A percentile compares a stretch with the other conserved stretches of the same genome.
phyloP scores from a whole-genome alignment of 2,797 vertebrate species.

The Sciaenops ocellatus region DNA sequence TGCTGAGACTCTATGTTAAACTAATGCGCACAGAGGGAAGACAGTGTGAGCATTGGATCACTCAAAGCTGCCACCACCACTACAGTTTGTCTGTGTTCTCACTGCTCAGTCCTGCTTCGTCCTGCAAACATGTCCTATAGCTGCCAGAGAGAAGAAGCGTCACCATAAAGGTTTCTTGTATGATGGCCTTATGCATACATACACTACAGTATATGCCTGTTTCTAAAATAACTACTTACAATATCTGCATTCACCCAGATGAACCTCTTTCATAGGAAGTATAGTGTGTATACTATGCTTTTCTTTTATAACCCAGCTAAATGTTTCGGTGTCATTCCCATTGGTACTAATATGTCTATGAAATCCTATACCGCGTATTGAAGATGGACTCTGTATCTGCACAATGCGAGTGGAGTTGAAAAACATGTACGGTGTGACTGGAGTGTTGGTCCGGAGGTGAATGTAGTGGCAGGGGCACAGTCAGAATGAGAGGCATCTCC shows the following conservation, averaged over 20 bases:
- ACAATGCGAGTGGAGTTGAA: slow-evolving; percentile 57
- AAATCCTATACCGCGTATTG: slow-evolving; percentile 51
- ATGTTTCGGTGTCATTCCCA: slow-evolving; percentile 64
- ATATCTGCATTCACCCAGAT: slow-evolving; percentile 36
- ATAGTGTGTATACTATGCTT: slow-evolving; percentile 55
- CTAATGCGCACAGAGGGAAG: slow-evolving; percentile 26
- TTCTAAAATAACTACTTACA: slow-evolving; percentile 30
- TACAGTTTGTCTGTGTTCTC: slow-evolving; percentile 36
- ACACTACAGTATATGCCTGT: slow-evolving; percentile 41
- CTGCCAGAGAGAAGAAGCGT: slow-evolving; percentile 74
- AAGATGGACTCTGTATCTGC: slow-evolving; percentile 64
- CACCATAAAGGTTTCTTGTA: slow-evolving; percentile 65
- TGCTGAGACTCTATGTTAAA: slow-evolving; percentile 10
- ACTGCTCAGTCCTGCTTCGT: slow-evolving; percentile 40
- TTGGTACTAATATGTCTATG: slow-evolving; percentile 63
- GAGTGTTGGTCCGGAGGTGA: slow-evolving; percentile 52
- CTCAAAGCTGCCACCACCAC: slow-evolving; percentile 14
- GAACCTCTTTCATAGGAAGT: slow-evolving; percentile 43
- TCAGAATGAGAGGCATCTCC: slow-evolving; percentile 10
- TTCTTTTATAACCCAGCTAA: slow-evolving; percentile 70
- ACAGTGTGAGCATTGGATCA: slow-evolving; percentile 1
- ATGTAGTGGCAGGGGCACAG: slow-evolving; percentile 43
- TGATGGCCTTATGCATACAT: slow-evolving; percentile 68
- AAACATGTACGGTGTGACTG: slow-evolving; percentile 36
- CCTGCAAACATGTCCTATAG: slow-evolving; percentile 26